Conservation (phyloP, 2,113 vertebrate genomes). For the Nettapus auritus region DNA sequence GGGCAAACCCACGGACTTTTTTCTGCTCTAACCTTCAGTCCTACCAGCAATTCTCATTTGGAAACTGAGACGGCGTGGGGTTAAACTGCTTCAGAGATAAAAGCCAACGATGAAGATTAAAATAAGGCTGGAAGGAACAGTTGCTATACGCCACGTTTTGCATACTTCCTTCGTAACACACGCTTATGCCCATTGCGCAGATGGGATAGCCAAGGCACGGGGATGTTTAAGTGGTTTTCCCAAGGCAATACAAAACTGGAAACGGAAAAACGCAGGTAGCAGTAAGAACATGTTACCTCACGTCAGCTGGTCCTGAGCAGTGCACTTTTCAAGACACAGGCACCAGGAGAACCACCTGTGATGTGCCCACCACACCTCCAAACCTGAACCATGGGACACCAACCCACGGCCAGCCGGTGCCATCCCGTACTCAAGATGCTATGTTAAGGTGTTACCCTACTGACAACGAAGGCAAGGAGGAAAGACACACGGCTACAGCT, state of each 20-base stretch:
- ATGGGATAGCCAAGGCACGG: neutral
- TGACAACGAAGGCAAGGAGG: neutral
- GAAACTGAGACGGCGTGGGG: rapidly evolving
- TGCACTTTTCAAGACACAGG: rapidly evolving
- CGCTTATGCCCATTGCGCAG: neutral
- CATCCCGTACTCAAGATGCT: neutral
- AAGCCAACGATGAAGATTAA: neutral
- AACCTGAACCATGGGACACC: no score
- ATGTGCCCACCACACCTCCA: neutral
- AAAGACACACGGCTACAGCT: neutral
- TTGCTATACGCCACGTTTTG: neutral
- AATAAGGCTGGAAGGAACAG: neutral
- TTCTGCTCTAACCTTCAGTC: neutral
- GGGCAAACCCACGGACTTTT: rapidly evolving
- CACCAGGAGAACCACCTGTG: neutral
- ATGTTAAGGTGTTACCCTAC: neutral
- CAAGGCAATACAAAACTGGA: neutral
- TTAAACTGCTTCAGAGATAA: neutral
- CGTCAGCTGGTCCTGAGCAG: neutral
- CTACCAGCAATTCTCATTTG: neutral
- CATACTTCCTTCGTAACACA: neutral
- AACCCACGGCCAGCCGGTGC: rapidly evolving
- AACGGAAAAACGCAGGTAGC: neutral
- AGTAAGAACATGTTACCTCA: neutral
- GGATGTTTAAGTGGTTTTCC: neutral